Percentiles rank a stretch among this genome's conserved stretches.
phyloP scores from a whole-genome alignment of 2,888 invertebrate species.

The Lucinisca nassula region DNA sequence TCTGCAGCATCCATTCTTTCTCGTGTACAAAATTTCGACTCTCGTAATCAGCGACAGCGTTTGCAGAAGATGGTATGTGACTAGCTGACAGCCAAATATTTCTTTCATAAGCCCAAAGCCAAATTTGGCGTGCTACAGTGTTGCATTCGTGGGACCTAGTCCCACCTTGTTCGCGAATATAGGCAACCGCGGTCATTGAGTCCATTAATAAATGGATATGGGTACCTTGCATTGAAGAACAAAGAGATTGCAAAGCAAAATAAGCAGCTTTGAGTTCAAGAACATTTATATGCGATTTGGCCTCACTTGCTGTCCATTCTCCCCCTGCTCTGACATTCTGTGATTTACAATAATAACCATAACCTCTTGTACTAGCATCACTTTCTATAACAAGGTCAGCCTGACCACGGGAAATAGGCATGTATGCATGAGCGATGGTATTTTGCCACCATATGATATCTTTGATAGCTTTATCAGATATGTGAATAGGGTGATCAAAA shows the following conservation, averaged over 20 bases:
- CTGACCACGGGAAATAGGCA: background rate
- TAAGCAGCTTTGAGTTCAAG: conserved; percentile 24
- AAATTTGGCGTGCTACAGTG: conserved; percentile 17
- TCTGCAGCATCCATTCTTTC: conserved; percentile 54
- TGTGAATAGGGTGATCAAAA: no score
- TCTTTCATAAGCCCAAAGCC: conserved; percentile 35
- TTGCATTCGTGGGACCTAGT: conserved; percentile 16
- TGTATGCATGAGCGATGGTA: background rate
- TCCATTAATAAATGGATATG: conserved; percentile 28
- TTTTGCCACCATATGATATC: conserved; percentile 11
- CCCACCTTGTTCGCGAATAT: conserved; percentile 29
- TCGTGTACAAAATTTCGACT: conserved; percentile 37
- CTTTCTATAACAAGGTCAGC: conserved; percentile 3
- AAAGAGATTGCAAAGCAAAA: conserved; percentile 19
- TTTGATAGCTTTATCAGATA: no score
- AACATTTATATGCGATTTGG: conserved; percentile 15
- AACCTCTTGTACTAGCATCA: conserved; percentile 4
- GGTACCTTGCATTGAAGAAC: background rate
- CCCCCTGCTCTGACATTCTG: background rate
- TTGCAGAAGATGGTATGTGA: conserved; percentile 32
- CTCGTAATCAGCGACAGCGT: conserved; percentile 32
- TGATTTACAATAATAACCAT: conserved; percentile 17
- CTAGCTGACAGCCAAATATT: conserved; percentile 42
- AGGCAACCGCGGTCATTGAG: background rate
- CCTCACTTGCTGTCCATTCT: background rate